A percentile compares a stretch with the other conserved stretches of the same genome.
phyloP scores from a whole-genome alignment of 2,113 vertebrate species.

The Hydrochoerus hydrochaeris region DNA sequence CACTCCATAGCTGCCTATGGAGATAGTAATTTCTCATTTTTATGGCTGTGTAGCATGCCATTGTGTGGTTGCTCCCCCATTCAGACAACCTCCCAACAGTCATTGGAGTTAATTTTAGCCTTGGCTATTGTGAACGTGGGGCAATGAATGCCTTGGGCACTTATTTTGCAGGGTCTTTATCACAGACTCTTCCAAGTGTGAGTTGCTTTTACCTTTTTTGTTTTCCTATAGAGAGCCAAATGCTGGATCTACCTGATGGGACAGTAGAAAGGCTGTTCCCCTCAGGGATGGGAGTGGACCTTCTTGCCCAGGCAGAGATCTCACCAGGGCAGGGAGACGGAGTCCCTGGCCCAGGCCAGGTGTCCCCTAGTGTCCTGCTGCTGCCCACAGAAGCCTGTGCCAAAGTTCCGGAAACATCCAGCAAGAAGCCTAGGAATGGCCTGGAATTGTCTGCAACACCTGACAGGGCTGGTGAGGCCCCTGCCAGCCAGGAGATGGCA shows the following conservation, averaged over 20 bases:
- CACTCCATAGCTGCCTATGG: rapidly evolving
- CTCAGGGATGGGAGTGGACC: not conserved
- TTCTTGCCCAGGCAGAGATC: not conserved
- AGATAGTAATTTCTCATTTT: too few relatives aligned
- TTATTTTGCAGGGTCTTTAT: not conserved
- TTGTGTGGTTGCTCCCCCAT: not conserved
- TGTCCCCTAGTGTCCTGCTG: not conserved
- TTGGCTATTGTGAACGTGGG: not conserved
- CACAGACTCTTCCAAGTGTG: not conserved
- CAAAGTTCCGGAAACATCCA: not conserved
- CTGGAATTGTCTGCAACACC: conserved; percentile 15
- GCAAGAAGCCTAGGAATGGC: not conserved
- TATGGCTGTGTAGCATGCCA: not conserved
- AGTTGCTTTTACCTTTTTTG: not conserved
- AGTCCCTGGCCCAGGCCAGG: not conserved
- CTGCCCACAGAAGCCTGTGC: not conserved
- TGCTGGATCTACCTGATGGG: not conserved
- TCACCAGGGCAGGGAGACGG: not conserved
- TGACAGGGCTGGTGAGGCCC: not conserved
- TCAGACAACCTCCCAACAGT: not conserved
- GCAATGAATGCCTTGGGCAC: not conserved
- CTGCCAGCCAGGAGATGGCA: not conserved
- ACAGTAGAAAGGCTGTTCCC: not conserved
- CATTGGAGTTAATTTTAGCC: not conserved
- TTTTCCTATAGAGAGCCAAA: conserved; percentile 60